Evolutionary conservation across 2,888 invertebrate genomes (phyloP), one percentile per base, ranked within the genome.

Genomic region (Scaeva pyrastri): DNA sequence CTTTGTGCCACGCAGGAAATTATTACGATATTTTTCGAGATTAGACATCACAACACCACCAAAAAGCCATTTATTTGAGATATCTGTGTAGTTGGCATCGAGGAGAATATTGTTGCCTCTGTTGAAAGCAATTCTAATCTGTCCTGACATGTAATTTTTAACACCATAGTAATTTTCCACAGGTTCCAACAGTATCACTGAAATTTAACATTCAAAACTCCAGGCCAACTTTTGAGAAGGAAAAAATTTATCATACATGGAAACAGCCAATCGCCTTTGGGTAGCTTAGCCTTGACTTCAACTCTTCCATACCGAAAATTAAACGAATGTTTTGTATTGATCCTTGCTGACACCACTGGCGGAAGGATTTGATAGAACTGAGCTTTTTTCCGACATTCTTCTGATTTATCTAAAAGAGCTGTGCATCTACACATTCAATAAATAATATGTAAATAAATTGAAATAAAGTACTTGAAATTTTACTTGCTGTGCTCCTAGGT

Each of bases 261-360:
- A 91, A 96, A 94, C 21, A 97, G 93, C 97, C 97, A 97, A 90
- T 96, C 96, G 10, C 97, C 97, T 84, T 93, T 93, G 0, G 97
- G 96, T 41, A 97, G 90, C 91, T 95, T 96, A 0, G 96, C 97
- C 48, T 94, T 93, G 1, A 97, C 93, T 88, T 95, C 94, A 23
- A 97, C 93, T 68, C 93, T 94, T 8, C 97, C 97, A 90, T 95
- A 96, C 16, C 94, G 94, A 89, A 97, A 96, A 14, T 94, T 94
- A 88, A 96, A 96, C 0, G 92, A 92, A 39, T 94, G 91, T 88
- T 94, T 95, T 0, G 95, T 95, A 43, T 94, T 94, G 45, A 97
- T 89, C 75, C 94, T 94, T 0, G 95, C 95, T 0, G 96, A 95
- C 55, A 94, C 92, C 2, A 96, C 92, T 0, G 97, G 96, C 0